Evolutionary conservation across 2,113 vertebrate species (phyloP), one percentile per base, ranked within the genome.

Genomic region (Takifugu flavidus): DNA sequence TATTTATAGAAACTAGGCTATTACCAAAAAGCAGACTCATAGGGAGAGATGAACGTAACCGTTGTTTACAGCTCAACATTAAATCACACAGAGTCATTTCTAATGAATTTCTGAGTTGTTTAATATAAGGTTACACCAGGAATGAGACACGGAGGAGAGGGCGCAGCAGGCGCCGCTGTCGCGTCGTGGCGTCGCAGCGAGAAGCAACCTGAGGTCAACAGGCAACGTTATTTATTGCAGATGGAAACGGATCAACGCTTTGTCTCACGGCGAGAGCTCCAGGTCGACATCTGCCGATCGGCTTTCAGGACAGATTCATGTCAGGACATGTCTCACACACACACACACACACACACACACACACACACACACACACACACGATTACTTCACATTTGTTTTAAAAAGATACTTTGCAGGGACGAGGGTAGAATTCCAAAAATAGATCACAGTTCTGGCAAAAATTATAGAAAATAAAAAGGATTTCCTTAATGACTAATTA

Each of bases 241-340:
- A 70, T 75, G 28, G 73, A 77, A 73, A 72, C 68, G 69, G 62
- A 74, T 75, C 15, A 11, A 58, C 27, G n/a, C 15, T 39, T 79
- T 61, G 72, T 59, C 46, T 20, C 1, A 60, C 61, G 45, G 61
- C 46, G 62, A 49, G 20, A 43, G 56, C 78, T 65, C n/a, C 47
- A 15, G 51, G 55, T 64, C 59, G 60, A 54, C 62, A 67, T 72
- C 74, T 46, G 55, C 20, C 20, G 20, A 67, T 56, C 15, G 63
- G 65, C 72, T 80, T 82, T 34, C 31, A 34, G 2, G 34, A 77
- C 71, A 73, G 72, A 34, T 76, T 75, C 65, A 28, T 74, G 79
- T 80, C 56, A 46, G 73, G 53, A 74, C 29, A 2, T 26, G 49
- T 2, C 42, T 20, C 67, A 26, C 12, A 25, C 57, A 49, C 26